A percentile compares a stretch with the other conserved stretches of the same genome.
Conservation (phyloP, 2,113 vertebrate genomes). For the Sarotherodon lohbergeri region DNA sequence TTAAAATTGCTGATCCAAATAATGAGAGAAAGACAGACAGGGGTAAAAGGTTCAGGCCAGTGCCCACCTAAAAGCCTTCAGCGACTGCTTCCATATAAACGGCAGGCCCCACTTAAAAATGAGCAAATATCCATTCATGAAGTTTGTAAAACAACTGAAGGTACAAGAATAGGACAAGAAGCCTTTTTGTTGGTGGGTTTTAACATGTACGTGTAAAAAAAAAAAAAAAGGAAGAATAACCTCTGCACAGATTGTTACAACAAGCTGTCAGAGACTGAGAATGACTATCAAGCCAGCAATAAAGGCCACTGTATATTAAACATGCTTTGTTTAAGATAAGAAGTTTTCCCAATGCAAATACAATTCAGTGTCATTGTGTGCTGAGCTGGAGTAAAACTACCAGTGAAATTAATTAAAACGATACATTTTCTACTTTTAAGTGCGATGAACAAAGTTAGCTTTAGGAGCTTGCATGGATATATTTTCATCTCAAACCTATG, state of each 20-base stretch:
- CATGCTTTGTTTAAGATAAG: not conserved
- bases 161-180: not conserved
- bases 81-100: not conserved
- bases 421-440: not conserved
- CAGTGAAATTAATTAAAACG: not conserved
- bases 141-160: conserved; percentile 17
- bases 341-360: not conserved
- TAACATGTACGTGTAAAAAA: not conserved
- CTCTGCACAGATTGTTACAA: not conserved
- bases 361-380: not conserved
- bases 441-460: not conserved
- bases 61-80: not conserved
- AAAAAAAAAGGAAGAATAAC: not conserved
- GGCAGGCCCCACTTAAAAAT: not conserved
- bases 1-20: not conserved
- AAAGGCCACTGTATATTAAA: not conserved
- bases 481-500: not conserved
- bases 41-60: not conserved
- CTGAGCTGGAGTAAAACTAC: not conserved
- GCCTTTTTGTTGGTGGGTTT: not conserved
- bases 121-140: conserved; percentile 8
- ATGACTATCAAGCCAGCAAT: not conserved
- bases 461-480: not conserved
- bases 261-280: not conserved
- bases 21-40: not conserved